Evolutionary conservation across 2,113 vertebrate genomes (phyloP).

Genomic region (Rhynchopsitta pachyrhyncha): DNA sequence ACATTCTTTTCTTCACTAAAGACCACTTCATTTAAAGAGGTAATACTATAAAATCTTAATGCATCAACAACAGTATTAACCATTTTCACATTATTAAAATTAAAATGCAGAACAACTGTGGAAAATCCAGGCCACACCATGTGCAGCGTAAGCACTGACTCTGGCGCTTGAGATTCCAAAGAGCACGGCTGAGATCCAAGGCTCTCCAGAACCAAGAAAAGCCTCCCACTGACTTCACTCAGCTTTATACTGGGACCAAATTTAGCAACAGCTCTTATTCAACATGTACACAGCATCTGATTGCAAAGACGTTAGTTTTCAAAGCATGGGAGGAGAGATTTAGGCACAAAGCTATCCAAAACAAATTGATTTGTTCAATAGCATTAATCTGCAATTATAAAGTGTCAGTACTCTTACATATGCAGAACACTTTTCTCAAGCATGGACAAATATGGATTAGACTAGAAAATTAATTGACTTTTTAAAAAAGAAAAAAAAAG

Average conservation of each 20-base stretch:
- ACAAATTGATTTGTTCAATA: rapidly evolving
- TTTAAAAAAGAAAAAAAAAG: not conserved
- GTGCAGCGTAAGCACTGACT: not conserved
- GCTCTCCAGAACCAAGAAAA: not conserved
- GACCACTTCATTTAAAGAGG: not conserved
- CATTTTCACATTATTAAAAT: not conserved
- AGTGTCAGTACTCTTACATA: not conserved
- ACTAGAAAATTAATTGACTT: not conserved
- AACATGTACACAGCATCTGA: not conserved
- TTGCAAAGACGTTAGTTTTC: not conserved
- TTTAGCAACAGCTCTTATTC: not conserved
- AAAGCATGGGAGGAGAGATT: not conserved
- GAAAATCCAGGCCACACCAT: not conserved
- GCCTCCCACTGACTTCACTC: not conserved
- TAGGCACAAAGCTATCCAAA: not conserved
- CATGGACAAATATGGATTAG: not conserved
- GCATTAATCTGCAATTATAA: not conserved
- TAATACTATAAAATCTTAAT: not conserved
- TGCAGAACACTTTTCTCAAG: not conserved
- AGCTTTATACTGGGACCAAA: not conserved
- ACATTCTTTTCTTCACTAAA: not conserved
- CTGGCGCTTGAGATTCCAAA: not conserved
- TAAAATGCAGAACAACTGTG: not conserved
- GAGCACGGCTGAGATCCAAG: not conserved
- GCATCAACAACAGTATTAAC: not conserved